A percentile compares a stretch with the other conserved stretches of the same genome.
phyloP scores from a whole-genome alignment of 2,113 vertebrate genomes.

The Siniperca knerii region DNA sequence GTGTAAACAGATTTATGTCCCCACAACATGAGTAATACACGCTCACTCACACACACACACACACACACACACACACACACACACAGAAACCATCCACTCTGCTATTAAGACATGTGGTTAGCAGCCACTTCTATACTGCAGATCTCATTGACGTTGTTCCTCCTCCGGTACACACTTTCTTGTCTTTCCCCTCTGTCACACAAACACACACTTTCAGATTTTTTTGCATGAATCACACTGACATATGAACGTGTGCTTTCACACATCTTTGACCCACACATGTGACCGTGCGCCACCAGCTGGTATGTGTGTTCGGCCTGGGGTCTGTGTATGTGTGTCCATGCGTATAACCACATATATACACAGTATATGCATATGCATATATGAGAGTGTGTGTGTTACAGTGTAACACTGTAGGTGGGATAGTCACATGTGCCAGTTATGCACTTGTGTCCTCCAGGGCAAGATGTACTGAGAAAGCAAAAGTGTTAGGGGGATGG shows the following conservation, averaged over 20 bases:
- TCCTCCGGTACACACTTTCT: neutral
- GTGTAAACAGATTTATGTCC: too few relatives aligned
- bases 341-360: conserved; percentile 27
- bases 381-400: neutral
- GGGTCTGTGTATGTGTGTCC: conserved; percentile 36
- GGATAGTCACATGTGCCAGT: conserved; percentile 62
- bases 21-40: too few relatives aligned
- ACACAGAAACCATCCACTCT: neutral
- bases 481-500: conserved; percentile 57
- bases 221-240: conserved; percentile 20
- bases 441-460: conserved; percentile 68
- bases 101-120: conserved; percentile 34
- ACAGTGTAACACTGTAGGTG: conserved; percentile 58
- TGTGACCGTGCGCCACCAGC: conserved; percentile 62
- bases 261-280: conserved; percentile 53
- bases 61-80: conserved; percentile 8
- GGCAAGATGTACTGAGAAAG: conserved; percentile 65
- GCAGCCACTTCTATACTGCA: conserved; percentile 35
- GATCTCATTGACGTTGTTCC: conserved; percentile 14
- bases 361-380: neutral
- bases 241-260: conserved; percentile 50
- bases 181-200: neutral
- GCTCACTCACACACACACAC: neutral
- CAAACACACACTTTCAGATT: neutral
- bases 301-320: conserved; percentile 31